Conservation (phyloP, 2,888 invertebrate genomes). For the Philaethria dido region DNA sequence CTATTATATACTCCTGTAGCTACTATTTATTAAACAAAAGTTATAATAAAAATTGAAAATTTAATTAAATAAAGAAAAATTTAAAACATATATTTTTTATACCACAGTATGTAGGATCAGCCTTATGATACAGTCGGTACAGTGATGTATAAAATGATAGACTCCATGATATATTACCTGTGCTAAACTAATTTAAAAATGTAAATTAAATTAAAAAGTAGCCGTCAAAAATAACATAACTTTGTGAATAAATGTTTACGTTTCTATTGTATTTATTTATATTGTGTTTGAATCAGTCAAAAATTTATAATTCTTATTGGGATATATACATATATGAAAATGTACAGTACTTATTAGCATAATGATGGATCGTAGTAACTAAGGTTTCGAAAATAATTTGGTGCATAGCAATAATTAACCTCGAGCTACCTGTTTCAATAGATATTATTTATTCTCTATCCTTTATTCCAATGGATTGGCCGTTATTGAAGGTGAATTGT, state of each 20-base stretch:
- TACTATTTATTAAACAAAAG: background rate
- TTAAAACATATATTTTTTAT: background rate
- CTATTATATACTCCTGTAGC: background rate
- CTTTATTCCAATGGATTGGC: constrained; percentile 32
- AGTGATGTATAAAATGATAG: background rate
- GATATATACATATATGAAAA: background rate
- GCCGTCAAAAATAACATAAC: constrained; percentile 37
- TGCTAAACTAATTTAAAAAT: constrained; percentile 7
- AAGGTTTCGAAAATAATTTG: constrained; percentile 14
- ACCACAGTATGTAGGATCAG: background rate
- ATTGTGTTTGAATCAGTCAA: background rate
- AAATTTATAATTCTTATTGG: constrained; percentile 2
- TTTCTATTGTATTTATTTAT: constrained; percentile 25
- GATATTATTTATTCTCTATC: constrained; percentile 13
- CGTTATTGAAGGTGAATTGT: constrained; percentile 12
- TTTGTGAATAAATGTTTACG: constrained; percentile 37
- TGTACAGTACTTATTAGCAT: background rate
- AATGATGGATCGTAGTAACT: constrained; percentile 4
- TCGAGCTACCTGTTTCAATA: constrained; percentile 22
- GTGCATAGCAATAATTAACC: constrained; percentile 31
- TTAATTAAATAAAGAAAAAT: background rate
- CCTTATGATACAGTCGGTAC: background rate
- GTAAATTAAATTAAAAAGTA: constrained; percentile 34
- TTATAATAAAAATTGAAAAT: background rate
- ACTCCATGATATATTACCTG: background rate